Evolutionary conservation across 2,797 vertebrate genomes (phyloP), one percentile per base, ranked within the genome.

Genomic region (Threskiornis aethiopicus): DNA sequence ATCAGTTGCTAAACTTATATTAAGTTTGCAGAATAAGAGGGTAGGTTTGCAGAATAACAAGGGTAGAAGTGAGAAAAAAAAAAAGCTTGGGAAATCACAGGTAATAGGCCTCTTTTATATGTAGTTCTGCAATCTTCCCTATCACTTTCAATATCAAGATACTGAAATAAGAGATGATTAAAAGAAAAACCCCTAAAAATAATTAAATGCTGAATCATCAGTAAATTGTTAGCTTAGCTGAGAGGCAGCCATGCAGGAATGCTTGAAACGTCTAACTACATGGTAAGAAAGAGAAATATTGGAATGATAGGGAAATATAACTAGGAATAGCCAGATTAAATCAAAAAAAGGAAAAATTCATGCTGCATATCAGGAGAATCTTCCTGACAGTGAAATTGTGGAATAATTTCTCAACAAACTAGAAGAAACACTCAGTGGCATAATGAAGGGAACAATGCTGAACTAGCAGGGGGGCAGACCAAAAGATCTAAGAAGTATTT

Each of bases 401-500:
- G 83, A 90, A 95, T 81, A 90, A 81, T 95, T 95, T 94, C 77
- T 84, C 85, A 89, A 90, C 57, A 95, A 96, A 94, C 69, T 22
- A 88, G 72, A 95, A 93, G 87, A 86, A 96, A 84, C 89, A 78
- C 82, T 94, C 82, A 66, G 80, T 55, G 78, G 88, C 71, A 95
- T 91, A 96, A 96, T 93, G 91, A 94, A 95, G 77, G 87, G 87
- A 96, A 89, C 84, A 95, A 94, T 62, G 84, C 41, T 62, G 49
- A 64, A 78, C 69, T 88, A 81, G 90, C 83, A 88, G 89, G 96
- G 77, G 84, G 69, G 65, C 85, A 93, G 92, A 97, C 88, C 70
- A 93, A 91, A 96, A 95, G 85, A 95, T 91, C 70, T 88, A 41
- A 92, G 58, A 93, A 62, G 91, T 73, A 96, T 95, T 94, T 97